These are phyloP conservation scores for Hylaeus anthracinus DNA, from an alignment of 1,140 invertebrate genomes.

Conservation along the genomic window DNA sequence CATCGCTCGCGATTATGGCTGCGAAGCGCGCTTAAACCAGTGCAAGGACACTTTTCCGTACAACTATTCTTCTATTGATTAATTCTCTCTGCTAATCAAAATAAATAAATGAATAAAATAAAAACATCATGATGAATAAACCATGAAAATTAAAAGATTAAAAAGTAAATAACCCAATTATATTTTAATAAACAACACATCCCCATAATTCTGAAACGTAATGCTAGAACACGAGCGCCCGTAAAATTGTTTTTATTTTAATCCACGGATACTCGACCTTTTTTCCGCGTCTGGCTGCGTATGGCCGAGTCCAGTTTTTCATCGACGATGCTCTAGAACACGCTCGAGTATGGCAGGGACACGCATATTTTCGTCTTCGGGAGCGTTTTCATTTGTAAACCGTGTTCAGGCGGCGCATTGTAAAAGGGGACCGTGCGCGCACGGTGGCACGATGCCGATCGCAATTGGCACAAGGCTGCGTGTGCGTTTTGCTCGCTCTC, in stretches of 20 bases:
- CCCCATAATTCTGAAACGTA: too few relatives aligned
- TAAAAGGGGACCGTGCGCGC: slow-evolving; percentile 59
- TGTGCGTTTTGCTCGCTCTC: slow-evolving; percentile 63
- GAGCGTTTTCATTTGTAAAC: slow-evolving; percentile 57
- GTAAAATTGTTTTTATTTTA: background rate
- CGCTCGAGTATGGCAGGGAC: slow-evolving; percentile 32
- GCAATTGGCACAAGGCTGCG: slow-evolving; percentile 69
- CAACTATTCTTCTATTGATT: too few relatives aligned
- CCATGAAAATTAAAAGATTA: too few relatives aligned
- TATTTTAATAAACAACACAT: too few relatives aligned
- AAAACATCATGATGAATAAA: too few relatives aligned
- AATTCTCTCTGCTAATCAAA: too few relatives aligned
- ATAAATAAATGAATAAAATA: too few relatives aligned
- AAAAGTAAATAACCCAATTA: too few relatives aligned
- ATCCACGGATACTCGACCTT: background rate
- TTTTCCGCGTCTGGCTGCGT: slow-evolving; percentile 13
- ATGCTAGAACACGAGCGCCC: background rate
- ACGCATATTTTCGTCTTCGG: slow-evolving; percentile 47
- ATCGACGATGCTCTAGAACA: slow-evolving; percentile 5
- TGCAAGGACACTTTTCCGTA: too few relatives aligned
- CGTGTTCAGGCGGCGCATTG: slow-evolving; percentile 36
- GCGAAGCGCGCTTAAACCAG: too few relatives aligned
- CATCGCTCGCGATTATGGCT: too few relatives aligned
- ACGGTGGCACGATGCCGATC: slow-evolving; percentile 49
- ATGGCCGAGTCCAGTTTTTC: slow-evolving; percentile 47